Evolutionary conservation across 2,888 invertebrate species (phyloP), one percentile per base, ranked within the genome.

Genomic region (Nebria brevicollis): DNA sequence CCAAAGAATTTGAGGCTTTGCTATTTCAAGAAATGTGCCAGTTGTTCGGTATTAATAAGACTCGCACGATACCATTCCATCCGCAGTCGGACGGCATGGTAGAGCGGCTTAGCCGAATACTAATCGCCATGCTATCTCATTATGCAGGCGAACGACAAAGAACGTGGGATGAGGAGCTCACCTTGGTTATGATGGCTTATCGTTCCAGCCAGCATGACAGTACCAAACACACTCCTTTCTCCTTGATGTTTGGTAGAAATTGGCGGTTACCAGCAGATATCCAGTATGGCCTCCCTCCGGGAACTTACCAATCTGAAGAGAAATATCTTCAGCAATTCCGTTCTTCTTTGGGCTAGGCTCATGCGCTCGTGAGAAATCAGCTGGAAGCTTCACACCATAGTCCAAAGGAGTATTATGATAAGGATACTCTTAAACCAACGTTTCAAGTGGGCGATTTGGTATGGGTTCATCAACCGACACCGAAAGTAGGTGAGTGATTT

Each of bases 41-140:
- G 20, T 20, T 20, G 20, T 20, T 20, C 20, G 20, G 20, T 20
- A 20, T 20, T 20, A 65, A 66, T 0, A 84, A 84, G 54, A 84
- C 83, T n/a, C 77, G 84, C 34, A 83, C 85, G 3, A 84, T 83
- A 6, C 81, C 85, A 3, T 73, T 84, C n/a, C 83, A 82, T 72
- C 84, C 83, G 13, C 83, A 84, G 73, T 84, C 83, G 0, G 84
- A 85, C 66, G 84, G 82, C 42, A 83, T 20, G 82, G 84, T 84
- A 1, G 84, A 85, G 26, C 68, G 73, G 8, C 82, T 84, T n/a
- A 85, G 83, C 65, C 72, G 82, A 11, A 85, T 84, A 0, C 77
- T 84, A 20, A 20, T 76, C 3, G 41, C 25, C 76, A n/a, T n/a
- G n/a, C n/a, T n/a, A n/a, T n/a, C n/a, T n/a, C n/a, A 76, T 66